Evolutionary conservation across 2,888 invertebrate genomes (phyloP).

Genomic region (Clistopyga incitator): DNA sequence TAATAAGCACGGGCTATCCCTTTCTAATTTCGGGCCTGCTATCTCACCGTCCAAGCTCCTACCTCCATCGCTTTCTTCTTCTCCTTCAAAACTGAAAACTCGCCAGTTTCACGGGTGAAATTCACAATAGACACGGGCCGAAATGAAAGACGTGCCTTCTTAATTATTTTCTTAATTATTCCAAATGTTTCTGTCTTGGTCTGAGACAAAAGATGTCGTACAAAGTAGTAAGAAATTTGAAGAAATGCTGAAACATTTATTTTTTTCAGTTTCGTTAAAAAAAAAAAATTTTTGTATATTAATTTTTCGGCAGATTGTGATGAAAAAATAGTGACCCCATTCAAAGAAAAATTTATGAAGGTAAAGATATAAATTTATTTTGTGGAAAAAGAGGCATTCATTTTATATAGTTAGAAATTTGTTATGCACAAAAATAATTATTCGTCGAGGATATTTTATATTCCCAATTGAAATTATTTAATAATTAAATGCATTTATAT

Average conservation of each 20-base stretch:
- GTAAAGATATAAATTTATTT: too few relatives aligned
- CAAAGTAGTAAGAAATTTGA: not conserved
- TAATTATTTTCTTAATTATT: conserved; percentile 22
- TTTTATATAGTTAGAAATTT: not conserved
- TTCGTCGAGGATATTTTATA: not conserved
- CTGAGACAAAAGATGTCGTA: not conserved
- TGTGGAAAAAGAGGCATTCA: not conserved
- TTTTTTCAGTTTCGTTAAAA: not conserved
- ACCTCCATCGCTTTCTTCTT: conserved; percentile 33
- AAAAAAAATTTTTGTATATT: not conserved
- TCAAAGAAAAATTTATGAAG: too few relatives aligned
- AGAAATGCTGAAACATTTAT: too few relatives aligned
- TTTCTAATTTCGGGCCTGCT: conserved; percentile 50
- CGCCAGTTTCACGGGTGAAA: conserved; percentile 7
- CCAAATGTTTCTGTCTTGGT: not conserved
- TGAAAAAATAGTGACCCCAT: too few relatives aligned
- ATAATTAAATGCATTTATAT: conserved; percentile 5
- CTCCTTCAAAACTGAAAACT: conserved; percentile 12
- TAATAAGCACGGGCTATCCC: conserved; percentile 56
- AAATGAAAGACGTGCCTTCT: not conserved
- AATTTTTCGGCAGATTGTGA: not conserved
- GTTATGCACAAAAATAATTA: not conserved
- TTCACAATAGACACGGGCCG: not conserved
- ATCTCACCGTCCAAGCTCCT: conserved; percentile 25
- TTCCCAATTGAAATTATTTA: too few relatives aligned